These are phyloP conservation scores for Urocyon cinereoargenteus DNA, from an alignment of 2,797 vertebrate species.

Conservation along the genomic window DNA sequence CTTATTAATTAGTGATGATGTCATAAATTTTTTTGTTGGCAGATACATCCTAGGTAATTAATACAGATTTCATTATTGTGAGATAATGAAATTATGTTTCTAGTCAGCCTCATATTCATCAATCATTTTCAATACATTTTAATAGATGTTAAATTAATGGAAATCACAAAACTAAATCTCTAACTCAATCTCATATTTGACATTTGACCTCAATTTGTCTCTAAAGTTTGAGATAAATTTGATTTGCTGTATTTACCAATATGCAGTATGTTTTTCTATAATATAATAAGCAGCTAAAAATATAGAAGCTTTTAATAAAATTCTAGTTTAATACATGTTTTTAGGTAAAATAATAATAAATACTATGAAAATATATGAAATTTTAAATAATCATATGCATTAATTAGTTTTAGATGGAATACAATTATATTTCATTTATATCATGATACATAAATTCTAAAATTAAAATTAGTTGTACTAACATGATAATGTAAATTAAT, in stretches of 20 bases:
- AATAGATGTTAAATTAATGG: conserved; percentile 10
- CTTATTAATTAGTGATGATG: conserved; percentile 45
- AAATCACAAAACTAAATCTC: conserved; percentile 42
- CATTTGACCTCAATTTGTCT: background rate
- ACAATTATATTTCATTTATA: background rate
- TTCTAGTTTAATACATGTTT: conserved; percentile 55
- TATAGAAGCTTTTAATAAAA: conserved; percentile 17
- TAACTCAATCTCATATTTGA: background rate
- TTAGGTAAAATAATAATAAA: background rate
- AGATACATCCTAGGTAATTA: conserved; percentile 24
- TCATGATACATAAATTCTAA: conserved; percentile 3
- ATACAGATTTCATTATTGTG: background rate
- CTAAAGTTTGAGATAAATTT: conserved; percentile 40
- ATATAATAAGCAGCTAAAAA: conserved; percentile 41
- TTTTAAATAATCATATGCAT: background rate
- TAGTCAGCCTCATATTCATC: background rate
- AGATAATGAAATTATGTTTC: background rate
- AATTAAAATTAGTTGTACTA: conserved; percentile 15
- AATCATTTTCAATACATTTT: conserved; percentile 35
- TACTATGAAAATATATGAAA: conserved; percentile 2
- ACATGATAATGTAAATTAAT: conserved; percentile 31
- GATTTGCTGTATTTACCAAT: background rate
- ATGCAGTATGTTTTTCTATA: background rate
- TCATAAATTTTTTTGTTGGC: background rate
- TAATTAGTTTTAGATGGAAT: background rate